phyloP scores from a whole-genome alignment of 1,140 invertebrate species.

The Bombus cullumanus region DNA sequence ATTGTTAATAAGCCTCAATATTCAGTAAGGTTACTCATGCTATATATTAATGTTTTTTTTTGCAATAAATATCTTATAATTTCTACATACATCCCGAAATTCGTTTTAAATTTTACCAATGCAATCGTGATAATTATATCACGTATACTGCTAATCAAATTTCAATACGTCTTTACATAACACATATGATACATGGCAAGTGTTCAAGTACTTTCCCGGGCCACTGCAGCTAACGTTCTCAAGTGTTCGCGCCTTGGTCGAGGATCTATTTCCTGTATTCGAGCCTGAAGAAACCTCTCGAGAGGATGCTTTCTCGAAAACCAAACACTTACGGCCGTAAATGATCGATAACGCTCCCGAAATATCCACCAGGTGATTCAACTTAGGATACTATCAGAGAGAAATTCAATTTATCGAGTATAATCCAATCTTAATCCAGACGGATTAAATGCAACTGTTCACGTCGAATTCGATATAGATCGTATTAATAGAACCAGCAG shows the following conservation, averaged over 20 bases:
- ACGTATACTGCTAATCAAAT: too few relatives aligned
- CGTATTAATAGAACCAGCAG: neutral
- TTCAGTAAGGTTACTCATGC: too few relatives aligned
- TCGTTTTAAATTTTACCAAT: too few relatives aligned
- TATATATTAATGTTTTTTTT: too few relatives aligned
- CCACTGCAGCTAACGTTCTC: neutral
- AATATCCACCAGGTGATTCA: neutral
- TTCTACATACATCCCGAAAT: too few relatives aligned
- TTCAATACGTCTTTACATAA: too few relatives aligned
- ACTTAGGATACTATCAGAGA: too few relatives aligned
- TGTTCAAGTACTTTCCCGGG: neutral
- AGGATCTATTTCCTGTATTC: conserved; percentile 9
- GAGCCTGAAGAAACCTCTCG: neutral
- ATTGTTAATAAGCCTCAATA: too few relatives aligned
- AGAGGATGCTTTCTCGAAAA: neutral
- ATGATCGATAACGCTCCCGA: neutral
- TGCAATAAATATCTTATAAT: too few relatives aligned
- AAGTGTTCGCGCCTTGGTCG: conserved; percentile 21
- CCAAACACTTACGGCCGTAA: neutral
- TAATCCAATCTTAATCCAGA: neutral
- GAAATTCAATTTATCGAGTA: neutral
- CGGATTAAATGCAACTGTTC: neutral
- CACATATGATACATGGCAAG: neutral
- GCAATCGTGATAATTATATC: too few relatives aligned
- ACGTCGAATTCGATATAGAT: neutral